Evolutionary conservation across 92 coral and sea anemone genomes (phyloP).

Genomic region (Porites rus): DNA sequence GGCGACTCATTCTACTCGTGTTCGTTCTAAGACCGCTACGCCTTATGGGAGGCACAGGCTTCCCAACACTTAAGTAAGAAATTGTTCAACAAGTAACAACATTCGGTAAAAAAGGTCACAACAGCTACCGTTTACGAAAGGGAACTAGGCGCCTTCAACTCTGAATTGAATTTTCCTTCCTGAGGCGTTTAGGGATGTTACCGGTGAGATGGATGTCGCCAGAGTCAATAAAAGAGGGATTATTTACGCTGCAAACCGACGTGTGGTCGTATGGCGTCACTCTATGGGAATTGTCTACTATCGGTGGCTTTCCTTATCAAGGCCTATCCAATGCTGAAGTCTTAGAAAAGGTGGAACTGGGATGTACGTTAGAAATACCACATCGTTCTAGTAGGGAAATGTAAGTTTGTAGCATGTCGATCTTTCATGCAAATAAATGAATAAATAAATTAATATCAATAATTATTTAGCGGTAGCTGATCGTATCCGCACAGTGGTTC

Average conservation of each 20-base stretch:
- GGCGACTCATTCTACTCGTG: too few relatives aligned
- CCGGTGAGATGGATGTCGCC: constrained; percentile 92
- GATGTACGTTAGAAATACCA: constrained; percentile 68
- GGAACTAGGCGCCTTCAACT: too few relatives aligned
- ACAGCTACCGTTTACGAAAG: too few relatives aligned
- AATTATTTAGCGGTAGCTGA: too few relatives aligned
- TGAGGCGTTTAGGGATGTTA: constrained; percentile 48
- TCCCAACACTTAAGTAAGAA: too few relatives aligned
- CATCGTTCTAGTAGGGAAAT: constrained; percentile 54
- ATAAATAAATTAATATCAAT: too few relatives aligned
- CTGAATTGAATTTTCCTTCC: neutral
- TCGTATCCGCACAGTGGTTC: too few relatives aligned
- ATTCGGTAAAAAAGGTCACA: too few relatives aligned
- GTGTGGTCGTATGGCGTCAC: constrained; percentile 90
- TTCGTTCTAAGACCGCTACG: too few relatives aligned
- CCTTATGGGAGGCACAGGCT: too few relatives aligned
- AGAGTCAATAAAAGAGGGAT: constrained; percentile 78
- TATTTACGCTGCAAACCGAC: constrained; percentile 78
- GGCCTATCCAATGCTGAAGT: constrained; percentile 78
- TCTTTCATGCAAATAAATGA: neutral
- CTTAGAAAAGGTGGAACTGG: constrained; percentile 66
- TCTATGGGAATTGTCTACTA: constrained; percentile 84
- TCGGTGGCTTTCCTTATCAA: constrained; percentile 91
- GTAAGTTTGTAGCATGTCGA: constrained; percentile 42
- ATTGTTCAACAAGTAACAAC: too few relatives aligned